phyloP scores from a whole-genome alignment of 2,888 invertebrate genomes.

The Argynnis bischoffii region DNA sequence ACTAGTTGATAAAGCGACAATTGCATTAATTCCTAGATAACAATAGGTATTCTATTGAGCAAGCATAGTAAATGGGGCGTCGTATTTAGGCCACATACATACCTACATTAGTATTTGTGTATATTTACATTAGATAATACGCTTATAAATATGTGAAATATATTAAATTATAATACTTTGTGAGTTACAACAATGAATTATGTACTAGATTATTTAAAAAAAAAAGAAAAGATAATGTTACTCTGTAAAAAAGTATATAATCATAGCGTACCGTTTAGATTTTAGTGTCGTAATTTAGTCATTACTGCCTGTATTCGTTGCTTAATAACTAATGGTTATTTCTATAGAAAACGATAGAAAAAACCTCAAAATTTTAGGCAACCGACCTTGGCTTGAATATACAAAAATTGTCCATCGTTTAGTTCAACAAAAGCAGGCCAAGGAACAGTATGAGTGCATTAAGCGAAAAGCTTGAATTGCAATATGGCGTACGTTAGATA shows the following conservation, averaged over 20 bases:
- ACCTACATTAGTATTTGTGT: constrained; percentile 18
- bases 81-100: constrained; percentile 18
- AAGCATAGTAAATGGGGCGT: constrained; percentile 24
- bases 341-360: neutral
- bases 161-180: neutral
- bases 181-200: neutral
- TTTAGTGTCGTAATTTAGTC: too few species aligned
- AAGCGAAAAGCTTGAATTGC: constrained; percentile 20
- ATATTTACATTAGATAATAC: constrained; percentile 22
- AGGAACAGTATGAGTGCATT: constrained; percentile 28
- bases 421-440: constrained; percentile 19
- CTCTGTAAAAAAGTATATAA: too few species aligned
- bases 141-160: constrained; percentile 11
- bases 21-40: constrained; percentile 25
- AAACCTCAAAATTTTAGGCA: constrained; percentile 9
- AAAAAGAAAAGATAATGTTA: too few species aligned
- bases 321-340: constrained; percentile 4
- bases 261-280: too few species aligned
- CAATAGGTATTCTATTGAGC: constrained; percentile 28
- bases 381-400: constrained; percentile 11
- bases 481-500: constrained; percentile 2
- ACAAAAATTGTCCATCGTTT: constrained; percentile 26
- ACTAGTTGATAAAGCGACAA: constrained; percentile 13
- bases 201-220: too few species aligned
- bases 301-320: neutral